Evolutionary conservation across 2,888 invertebrate species (phyloP), one percentile per base, ranked within the genome.

Genomic region (Sarcophaga carnaria): DNA sequence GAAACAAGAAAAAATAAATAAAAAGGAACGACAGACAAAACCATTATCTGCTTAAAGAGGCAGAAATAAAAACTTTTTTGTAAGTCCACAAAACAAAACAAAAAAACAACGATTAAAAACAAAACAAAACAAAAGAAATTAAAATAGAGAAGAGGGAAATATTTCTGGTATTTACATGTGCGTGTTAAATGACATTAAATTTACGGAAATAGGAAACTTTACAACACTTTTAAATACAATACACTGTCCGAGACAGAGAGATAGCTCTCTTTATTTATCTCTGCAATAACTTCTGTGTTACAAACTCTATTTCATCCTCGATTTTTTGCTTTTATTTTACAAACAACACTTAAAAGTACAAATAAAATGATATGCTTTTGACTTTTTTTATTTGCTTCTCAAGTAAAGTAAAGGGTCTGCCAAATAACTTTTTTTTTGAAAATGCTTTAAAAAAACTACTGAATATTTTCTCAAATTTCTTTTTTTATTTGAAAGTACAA

Each of bases 171-270:
- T 80, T 82, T 80, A 59, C 79, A 80, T 63, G 79, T 86, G 82
- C 86, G 82, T 86, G 82, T 66, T 86, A 80, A 86, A 83, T 82
- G 82, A 49, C 76, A 86, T 54, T 86, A 76, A 86, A 76, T 71
- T 54, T 47, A 76, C 49, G 14, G 17, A 79, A 79, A 70, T 22
- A 81, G 77, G 27, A 78, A 76, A 66, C 74, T 70, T 70, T 47
- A 80, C 77, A 76, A 66, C 70, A 64, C 37, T 54, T 20, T 37
- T 6, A 37, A 37, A 37, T 37, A 37, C 37, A 37, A 37, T 37
- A 37, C 37, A 37, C 37, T 37, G 6, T 6, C 6, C 37, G 1
- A 37, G 37, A 6, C 6, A 6, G 37, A 27, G 37, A 5, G 37
- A 37, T 6, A 17, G 14, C 22, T 60, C 14, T 49, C 54, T 45